Evolutionary conservation across 2,888 invertebrate species (phyloP).

Genomic region (Hipparchia semele): DNA sequence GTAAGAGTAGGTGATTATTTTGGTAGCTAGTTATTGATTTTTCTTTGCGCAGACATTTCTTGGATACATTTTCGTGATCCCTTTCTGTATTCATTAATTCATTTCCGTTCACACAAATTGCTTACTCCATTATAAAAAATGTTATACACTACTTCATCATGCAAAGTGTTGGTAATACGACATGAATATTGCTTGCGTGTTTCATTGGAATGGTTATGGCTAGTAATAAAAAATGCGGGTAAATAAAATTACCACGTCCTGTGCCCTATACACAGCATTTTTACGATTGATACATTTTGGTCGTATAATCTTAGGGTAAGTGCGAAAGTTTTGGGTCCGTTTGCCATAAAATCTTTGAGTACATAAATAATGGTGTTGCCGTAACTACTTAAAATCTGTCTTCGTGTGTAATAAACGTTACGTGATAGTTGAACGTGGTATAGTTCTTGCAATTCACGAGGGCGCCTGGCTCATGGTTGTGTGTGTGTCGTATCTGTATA

Average conservation of each 20-base stretch:
- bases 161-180: background rate
- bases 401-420: background rate
- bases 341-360: background rate
- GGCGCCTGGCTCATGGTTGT: no score
- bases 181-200: conserved; percentile 1
- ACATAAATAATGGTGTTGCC: background rate
- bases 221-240: conserved; percentile 12
- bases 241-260: conserved; percentile 11
- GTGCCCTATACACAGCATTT: background rate
- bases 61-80: background rate
- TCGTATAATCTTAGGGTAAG: background rate
- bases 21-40: no score
- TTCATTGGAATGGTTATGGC: background rate
- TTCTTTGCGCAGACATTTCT: no score
- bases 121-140: conserved; percentile 7
- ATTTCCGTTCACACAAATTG: conserved; percentile 5
- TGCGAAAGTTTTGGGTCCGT: conserved; percentile 3
- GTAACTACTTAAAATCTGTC: background rate
- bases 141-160: background rate
- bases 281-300: conserved; percentile 5
- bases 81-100: background rate
- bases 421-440: no score
- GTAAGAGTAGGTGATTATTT: no score
- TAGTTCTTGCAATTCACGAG: background rate
- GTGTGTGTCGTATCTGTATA: no score